Evolutionary conservation across 2,888 invertebrate genomes (phyloP), one percentile per base, ranked within the genome.

Genomic region (Pherbina coryleti): DNA sequence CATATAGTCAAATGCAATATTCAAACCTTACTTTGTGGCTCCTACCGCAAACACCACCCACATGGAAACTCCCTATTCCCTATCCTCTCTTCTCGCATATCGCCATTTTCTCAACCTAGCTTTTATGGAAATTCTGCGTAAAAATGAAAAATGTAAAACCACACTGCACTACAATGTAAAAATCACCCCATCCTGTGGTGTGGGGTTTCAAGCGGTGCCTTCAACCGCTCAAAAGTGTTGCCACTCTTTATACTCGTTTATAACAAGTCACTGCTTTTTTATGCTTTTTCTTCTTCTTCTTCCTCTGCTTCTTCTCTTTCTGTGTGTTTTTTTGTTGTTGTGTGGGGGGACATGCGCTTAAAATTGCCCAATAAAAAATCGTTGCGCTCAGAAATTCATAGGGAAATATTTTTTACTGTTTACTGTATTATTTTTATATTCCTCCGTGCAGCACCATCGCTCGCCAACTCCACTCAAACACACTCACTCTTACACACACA

Each of bases 311-410:
- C 73, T 69, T 69, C 37, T 73, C n/a, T 49, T 60, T 25, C 49
- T 1, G 4, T 8, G 14, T 60, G 62, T 62, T 66, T 34, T 51
- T 44, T 62, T 74, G 74, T 74, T 74, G 74, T 62, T 51, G 22
- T 19, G 37, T 80, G 81, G 82, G 82, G 82, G 81, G 84, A 85
- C 85, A 85, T 84, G 84, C 84, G 85, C 85, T 83, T 81, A 81
- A 81, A 84, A 84, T 84, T 83, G 83, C 83, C 85, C 85, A 85
- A 85, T 85, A 85, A 85, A 85, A 84, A 83, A 82, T 80, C 83
- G 84, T 84, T 75, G 74, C 62, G 78, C 84, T 84, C 83, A 82
- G 82, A 83, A 81, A 83, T 83, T 85, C 85, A 83, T 85, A 84
- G 83, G 82, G 83, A 84, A 84, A 84, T 84, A 82, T 84, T 74